Evolutionary conservation across 2,113 vertebrate species (phyloP), one percentile per base, ranked within the genome.

Genomic region (Periophthalmodon schlosseri): DNA sequence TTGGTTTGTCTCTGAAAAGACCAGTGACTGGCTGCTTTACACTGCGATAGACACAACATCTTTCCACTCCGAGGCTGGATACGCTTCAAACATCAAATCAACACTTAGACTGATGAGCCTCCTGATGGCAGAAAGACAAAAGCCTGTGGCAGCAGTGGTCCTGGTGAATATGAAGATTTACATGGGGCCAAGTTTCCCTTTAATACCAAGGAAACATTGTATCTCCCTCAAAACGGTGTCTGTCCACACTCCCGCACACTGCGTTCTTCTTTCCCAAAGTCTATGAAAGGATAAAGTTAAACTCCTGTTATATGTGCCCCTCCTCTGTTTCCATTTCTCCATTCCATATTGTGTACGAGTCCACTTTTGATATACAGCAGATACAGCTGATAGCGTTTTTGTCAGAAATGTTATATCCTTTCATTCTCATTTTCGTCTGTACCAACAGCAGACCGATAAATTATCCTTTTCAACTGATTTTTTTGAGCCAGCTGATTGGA

Each of bases 141-240:
- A 66, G 70, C 65, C 73, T 68, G 58, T 71, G 72, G 76, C 70
- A 57, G 70, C 69, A 64, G 78, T 57, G 56, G 76, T 77, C 83
- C 60, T 73, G 86, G 77, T 84, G 82, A 77, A 82, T 71, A 80
- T 88, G 87, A 87, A 91, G 88, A 87, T 81, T 77, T 69, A 77
- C 77, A 70, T 76, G 79, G 81, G 81, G 83, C 74, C 69, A 83
- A 73, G 72, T 87, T 84, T 84, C 70, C 66, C 77, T 75, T 88
- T 78, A n/a, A 66, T 69, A 5, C 24, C n/a, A 58, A 73, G 68
- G 77, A 78, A 82, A 75, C 33, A 14, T 72, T 75, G 54, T 73
- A 67, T 84, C 78, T 80, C 52, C 67, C n/a, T 80, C 75, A 47
- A 67, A 23, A 39, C 69, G 77, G 75, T 64, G 71, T 74, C 28